Evolutionary conservation across 1,140 invertebrate species (phyloP).

Genomic region (Bombyx mandarina): DNA sequence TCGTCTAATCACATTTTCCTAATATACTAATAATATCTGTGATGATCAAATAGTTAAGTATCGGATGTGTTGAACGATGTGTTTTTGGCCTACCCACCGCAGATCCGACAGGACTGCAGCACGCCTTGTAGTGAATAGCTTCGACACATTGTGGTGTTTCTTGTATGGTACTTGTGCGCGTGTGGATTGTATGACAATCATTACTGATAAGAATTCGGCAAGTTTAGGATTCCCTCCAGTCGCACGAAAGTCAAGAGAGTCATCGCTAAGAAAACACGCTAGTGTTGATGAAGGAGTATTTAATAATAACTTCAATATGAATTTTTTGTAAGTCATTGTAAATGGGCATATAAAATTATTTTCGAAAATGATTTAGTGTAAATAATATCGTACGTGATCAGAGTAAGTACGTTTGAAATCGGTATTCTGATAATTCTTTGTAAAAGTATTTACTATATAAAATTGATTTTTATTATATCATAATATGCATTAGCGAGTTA

Average conservation of each 20-base stretch:
- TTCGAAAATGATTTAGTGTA: constrained; percentile 54
- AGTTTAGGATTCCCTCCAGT: constrained; percentile 2
- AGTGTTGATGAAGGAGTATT: not conserved
- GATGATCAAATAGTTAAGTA: constrained; percentile 51
- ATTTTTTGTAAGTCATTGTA: too few relatives aligned
- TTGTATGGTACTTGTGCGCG: not conserved
- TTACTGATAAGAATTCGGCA: too few relatives aligned
- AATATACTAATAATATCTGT: constrained; percentile 56
- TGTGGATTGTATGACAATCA: too few relatives aligned
- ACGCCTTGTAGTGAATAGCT: constrained; percentile 13
- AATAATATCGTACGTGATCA: constrained; percentile 33
- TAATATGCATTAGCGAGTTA: not conserved
- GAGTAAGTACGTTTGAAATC: constrained; percentile 36
- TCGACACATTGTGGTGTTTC: constrained; percentile 1
- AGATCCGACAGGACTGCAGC: constrained; percentile 11
- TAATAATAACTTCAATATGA: too few relatives aligned
- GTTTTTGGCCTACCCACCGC: constrained; percentile 60
- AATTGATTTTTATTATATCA: not conserved
- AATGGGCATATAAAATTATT: constrained; percentile 34
- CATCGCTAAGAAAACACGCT: not conserved
- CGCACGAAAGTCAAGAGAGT: not conserved
- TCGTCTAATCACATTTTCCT: constrained; percentile 48
- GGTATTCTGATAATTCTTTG: constrained; percentile 49
- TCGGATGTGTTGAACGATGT: constrained; percentile 26
- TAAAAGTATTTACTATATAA: constrained; percentile 22